Conservation (phyloP, 1,140 invertebrate genomes). For the Riptortus pedestris region DNA sequence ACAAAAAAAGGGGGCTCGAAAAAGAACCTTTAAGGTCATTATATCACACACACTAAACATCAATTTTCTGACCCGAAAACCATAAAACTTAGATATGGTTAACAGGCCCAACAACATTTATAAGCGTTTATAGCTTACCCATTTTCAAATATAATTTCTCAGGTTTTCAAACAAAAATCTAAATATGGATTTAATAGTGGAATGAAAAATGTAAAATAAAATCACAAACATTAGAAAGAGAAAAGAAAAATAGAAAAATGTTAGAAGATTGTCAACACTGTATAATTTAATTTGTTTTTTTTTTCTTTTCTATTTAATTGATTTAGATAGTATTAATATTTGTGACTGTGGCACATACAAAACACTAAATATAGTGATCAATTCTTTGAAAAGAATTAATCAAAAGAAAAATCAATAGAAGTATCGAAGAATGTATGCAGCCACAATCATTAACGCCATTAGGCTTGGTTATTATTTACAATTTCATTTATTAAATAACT, state of each 20-base stretch:
- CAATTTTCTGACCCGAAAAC: constrained; percentile 3
- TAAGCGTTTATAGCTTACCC: constrained; percentile 14
- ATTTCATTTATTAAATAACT: no score
- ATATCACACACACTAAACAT: constrained; percentile 3
- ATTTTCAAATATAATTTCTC: background rate
- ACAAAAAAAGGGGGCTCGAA: constrained; percentile 4
- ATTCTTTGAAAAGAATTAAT: no score
- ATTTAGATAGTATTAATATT: background rate
- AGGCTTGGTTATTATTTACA: background rate
- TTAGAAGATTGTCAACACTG: background rate
- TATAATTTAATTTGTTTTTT: background rate
- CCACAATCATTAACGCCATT: background rate
- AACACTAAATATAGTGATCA: background rate
- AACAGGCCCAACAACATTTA: background rate
- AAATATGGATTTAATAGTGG: background rate
- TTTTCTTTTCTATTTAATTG: background rate
- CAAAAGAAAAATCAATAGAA: background rate
- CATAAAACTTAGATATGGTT: no score
- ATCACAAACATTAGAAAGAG: background rate
- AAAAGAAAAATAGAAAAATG: background rate
- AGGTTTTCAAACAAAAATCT: background rate
- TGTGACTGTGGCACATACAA: no score
- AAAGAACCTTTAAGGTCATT: constrained; percentile 10
- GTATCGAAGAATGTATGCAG: background rate
- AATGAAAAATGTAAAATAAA: background rate